Base-by-base conservation (phyloP, 2,113 vertebrate genomes). In the Chaetorhynchus papuensis region DNA sequence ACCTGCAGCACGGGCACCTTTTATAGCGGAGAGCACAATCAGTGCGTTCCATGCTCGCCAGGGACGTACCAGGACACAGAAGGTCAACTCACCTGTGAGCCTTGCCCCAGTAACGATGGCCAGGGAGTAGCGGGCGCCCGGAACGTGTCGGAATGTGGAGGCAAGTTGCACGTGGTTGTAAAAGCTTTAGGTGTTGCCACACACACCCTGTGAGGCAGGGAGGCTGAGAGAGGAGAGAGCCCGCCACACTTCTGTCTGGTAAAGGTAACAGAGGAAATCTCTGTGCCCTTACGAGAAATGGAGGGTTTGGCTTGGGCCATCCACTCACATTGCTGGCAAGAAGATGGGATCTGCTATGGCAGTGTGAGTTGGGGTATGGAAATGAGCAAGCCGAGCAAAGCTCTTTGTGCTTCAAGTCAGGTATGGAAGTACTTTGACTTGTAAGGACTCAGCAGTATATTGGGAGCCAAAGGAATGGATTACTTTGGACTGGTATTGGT, bases 61-160 rank as follows among this genome's bases (percentile, higher is more conserved):
- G 99, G 99, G n/a, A 99, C 99, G 4, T 99, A 98, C 97, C 99
- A 99, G 97, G 99, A 99, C 88, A 97, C 91, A 1, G 98, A 98
- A 56, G 99, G 99, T 10, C 99, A 99, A 57, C 98, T 99, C 70
- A 98, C 98, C 96, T 99, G 99, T 80, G 98, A 99, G 22, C 99
- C 99, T 1, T 99, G 99, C 96, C 99, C 99, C 70, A 98, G 98
- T 90, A 98, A 98, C 0, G 98, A 99, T 35, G 98, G 98, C 75
- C 98, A 98, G 54, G 98, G 99, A 61, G 93, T 98, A 5, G 79
- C 97, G 0, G 99, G 99, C 1, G 99, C 99, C 89, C 98, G 97
- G 84, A 99, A 99, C 5, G 97, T 99, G 26, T 99, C 99, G 0
- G 98, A 99, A 65, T 99, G 99, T 91, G 99, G 99, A 99, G 99